phyloP scores from a whole-genome alignment of 2,888 invertebrate genomes.

The Sturmia bella region DNA sequence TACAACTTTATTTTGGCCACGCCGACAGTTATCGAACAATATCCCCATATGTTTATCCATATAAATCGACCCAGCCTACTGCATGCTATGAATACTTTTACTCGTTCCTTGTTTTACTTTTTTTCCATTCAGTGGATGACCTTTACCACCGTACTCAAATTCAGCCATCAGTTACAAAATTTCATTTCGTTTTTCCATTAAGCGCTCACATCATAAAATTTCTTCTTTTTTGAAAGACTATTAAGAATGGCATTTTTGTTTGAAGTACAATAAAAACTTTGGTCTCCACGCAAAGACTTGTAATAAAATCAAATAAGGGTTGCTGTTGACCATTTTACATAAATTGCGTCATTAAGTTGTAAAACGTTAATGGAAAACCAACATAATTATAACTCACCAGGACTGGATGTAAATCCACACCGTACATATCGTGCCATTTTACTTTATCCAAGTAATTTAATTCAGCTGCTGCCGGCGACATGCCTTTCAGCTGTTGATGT shows the following conservation, averaged over 20 bases:
- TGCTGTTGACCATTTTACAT: constrained; percentile 15
- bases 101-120: no score
- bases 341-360: background rate
- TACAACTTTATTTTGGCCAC: no score
- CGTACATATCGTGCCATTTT: constrained; percentile 99
- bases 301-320: constrained; percentile 40
- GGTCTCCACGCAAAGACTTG: background rate
- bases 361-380: constrained; percentile 1
- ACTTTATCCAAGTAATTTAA: constrained; percentile 97
- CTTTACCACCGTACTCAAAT: background rate
- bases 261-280: constrained; percentile 31
- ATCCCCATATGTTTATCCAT: no score
- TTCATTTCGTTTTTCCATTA: constrained; percentile 26
- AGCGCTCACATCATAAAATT: constrained; percentile 35
- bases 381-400: constrained; percentile 86
- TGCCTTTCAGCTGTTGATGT: constrained; percentile 90
- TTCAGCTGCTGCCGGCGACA: constrained; percentile 93
- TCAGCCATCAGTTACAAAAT: constrained; percentile 27
- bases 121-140: background rate
- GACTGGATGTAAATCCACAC: constrained; percentile 97
- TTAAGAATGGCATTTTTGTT: background rate
- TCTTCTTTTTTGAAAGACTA: background rate
- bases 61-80: no score
- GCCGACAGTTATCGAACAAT: no score
- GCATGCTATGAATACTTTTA: no score